Percentiles rank a stretch among this genome's conserved stretches.
Conservation (phyloP, 2,113 vertebrate species). For the Periophthalmodon schlosseri region DNA sequence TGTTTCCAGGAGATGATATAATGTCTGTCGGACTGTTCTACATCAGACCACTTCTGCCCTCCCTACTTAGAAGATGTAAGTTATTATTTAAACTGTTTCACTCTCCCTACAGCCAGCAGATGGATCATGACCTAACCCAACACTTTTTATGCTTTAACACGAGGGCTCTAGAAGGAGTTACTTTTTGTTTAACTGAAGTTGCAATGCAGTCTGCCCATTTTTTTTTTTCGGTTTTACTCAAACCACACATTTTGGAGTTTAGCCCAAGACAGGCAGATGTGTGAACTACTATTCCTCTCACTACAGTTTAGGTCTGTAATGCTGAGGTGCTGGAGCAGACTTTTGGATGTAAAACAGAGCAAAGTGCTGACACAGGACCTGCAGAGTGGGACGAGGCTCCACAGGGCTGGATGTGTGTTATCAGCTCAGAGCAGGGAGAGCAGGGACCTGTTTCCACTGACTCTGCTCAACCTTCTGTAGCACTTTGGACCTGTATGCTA, state of each 20-base stretch:
- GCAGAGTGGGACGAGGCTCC: slow-evolving; percentile 23
- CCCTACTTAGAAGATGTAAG: not conserved
- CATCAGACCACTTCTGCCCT: not conserved
- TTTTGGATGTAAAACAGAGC: slow-evolving; percentile 34
- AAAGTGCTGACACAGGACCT: slow-evolving; percentile 48
- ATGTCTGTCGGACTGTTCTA: not conserved
- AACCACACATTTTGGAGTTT: not conserved
- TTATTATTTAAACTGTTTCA: not conserved
- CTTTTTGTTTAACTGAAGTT: not conserved
- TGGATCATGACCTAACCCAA: not conserved
- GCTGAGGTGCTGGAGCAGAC: not conserved
- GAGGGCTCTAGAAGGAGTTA: not conserved
- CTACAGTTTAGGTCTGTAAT: slow-evolving; percentile 5
- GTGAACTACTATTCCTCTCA: not conserved
- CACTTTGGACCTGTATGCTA: not conserved
- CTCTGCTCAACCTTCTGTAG: slow-evolving; percentile 4
- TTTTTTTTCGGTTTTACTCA: not conserved
- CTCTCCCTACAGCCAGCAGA: not conserved
- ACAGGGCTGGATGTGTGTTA: slow-evolving; percentile 36
- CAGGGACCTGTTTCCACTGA: slow-evolving; percentile 26
- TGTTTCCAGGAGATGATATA: no score
- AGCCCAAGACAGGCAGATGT: not conserved
- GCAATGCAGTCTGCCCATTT: not conserved
- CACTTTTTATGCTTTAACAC: not conserved
- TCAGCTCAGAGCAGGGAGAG: slow-evolving; percentile 34